Evolutionary conservation across 2,113 vertebrate genomes (phyloP).

Genomic region (Leptocoma aspasia): DNA sequence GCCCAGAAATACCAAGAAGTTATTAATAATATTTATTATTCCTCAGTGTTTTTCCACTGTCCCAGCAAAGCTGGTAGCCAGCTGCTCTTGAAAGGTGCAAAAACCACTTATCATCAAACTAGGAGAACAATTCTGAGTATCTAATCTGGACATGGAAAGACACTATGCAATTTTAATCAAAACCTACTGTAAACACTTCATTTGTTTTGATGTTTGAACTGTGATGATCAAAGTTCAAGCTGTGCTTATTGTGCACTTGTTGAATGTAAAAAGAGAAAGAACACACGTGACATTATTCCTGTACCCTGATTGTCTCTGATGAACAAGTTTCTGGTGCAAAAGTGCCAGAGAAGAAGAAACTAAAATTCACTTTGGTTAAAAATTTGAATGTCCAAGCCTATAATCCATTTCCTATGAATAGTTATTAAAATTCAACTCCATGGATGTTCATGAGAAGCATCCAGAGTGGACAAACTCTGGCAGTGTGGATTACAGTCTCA

Average conservation of each 20-base stretch:
- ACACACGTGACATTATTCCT: background rate
- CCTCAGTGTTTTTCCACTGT: slow-evolving; percentile 14
- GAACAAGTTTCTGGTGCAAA: background rate
- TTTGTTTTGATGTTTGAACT: slow-evolving; percentile 15
- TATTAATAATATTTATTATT: slow-evolving; percentile 41
- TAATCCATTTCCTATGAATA: background rate
- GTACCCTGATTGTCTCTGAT: background rate
- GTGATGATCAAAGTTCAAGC: slow-evolving; percentile 10
- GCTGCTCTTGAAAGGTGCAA: background rate
- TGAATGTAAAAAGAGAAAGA: background rate
- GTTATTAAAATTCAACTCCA: slow-evolving; percentile 17
- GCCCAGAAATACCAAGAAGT: background rate
- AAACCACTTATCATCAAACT: background rate
- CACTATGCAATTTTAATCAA: background rate
- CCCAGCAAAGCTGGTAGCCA: background rate
- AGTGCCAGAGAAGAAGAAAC: background rate
- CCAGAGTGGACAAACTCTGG: background rate
- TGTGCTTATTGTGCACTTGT: background rate
- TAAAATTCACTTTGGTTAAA: background rate
- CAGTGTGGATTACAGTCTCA: background rate
- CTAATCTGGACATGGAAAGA: background rate
- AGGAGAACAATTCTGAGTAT: background rate
- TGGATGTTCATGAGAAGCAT: background rate
- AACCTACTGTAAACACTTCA: background rate
- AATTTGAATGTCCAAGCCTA: background rate